Base-by-base conservation (phyloP, 2,113 vertebrate species). In the Chloropsis cyanopogon region DNA sequence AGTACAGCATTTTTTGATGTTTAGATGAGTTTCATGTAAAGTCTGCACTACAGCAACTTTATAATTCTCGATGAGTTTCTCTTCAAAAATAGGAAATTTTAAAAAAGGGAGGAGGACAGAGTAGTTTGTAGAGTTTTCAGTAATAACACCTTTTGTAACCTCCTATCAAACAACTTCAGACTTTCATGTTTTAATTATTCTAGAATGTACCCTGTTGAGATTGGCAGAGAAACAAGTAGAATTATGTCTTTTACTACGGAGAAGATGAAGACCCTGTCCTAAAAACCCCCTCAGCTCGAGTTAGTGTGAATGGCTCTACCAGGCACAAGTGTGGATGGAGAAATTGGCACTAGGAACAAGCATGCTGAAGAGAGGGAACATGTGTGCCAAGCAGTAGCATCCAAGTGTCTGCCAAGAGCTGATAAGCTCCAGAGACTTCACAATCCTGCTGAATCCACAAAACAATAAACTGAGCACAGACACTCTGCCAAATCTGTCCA, bases 1-100 rank as follows among this genome's bases (percentile, higher is more conserved):
- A 95, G 92, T 88, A 49, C 80, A 84, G 72, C 60, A 78, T 50
- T 92, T 93, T 69, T 46, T 21, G 2, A n/a, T 77, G 37, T 80
- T 92, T 72, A 54, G 37, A 31, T 46, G 39, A 73, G 42, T n/a
- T 86, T n/a, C 1, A 5, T 77, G 76, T 78, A 63, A 84, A 88
- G 77, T 73, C 42, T 84, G 77, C 21, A 16, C 52, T 78, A 54
- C 29, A 77, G 79, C 19, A 80, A 61, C 39, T 81, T 50, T 26
- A 73, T 29, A 66, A 66, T 54, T 81, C 52, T 52, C 24, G 0
- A 5, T 2, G 14, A 47, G 44, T 91, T 89, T 86, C 50, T 46
- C 72, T 88, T 86, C 56, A 73, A 77, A 91, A 92, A 44, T 7
- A 76, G 21, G 42, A 54, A 52, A 26, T 25, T 61, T 16, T 2